Evolutionary conservation across 2,797 vertebrate genomes (phyloP).

Genomic region (Sebastiscus tertius): DNA sequence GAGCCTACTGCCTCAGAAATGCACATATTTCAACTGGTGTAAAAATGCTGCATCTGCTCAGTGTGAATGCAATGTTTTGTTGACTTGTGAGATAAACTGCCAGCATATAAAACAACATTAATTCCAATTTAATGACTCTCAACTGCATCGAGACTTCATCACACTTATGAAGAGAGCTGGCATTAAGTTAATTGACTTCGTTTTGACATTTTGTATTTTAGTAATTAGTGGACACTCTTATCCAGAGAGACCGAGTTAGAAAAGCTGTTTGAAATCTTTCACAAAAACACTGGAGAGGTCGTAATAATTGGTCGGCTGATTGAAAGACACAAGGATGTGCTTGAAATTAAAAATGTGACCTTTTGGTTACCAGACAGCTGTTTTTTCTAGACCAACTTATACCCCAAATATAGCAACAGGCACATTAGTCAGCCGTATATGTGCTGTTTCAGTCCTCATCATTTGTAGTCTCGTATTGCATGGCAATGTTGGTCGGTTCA

Average conservation of each 20-base stretch:
- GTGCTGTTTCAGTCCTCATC: background rate
- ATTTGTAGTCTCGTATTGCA: background rate
- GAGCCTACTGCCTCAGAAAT: conserved; percentile 48
- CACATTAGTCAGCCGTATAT: background rate
- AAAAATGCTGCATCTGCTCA: background rate
- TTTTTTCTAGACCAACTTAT: background rate
- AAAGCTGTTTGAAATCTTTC: conserved; percentile 15
- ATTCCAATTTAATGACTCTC: conserved; percentile 39
- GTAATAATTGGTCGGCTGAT: conserved; percentile 4
- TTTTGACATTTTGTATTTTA: conserved; percentile 46
- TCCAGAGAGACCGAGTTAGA: conserved; percentile 3
- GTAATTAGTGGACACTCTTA: conserved; percentile 24
- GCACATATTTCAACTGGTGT: conserved; percentile 30
- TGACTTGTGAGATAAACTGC: conserved; percentile 13
- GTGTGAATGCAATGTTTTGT: background rate
- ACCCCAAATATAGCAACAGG: background rate
- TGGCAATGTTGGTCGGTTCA: background rate
- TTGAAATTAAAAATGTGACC: conserved; percentile 18
- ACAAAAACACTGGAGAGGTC: conserved; percentile 2
- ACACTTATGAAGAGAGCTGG: conserved; percentile 45
- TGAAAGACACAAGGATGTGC: conserved; percentile 21
- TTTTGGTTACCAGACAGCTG: background rate
- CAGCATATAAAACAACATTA: conserved; percentile 47
- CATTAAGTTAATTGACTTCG: conserved; percentile 41
- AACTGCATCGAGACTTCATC: conserved; percentile 34